Percentiles rank a stretch among this genome's conserved stretches.
These are phyloP conservation scores for Fulica atra DNA, from an alignment of 2,113 vertebrate species.

Conservation along the genomic window DNA sequence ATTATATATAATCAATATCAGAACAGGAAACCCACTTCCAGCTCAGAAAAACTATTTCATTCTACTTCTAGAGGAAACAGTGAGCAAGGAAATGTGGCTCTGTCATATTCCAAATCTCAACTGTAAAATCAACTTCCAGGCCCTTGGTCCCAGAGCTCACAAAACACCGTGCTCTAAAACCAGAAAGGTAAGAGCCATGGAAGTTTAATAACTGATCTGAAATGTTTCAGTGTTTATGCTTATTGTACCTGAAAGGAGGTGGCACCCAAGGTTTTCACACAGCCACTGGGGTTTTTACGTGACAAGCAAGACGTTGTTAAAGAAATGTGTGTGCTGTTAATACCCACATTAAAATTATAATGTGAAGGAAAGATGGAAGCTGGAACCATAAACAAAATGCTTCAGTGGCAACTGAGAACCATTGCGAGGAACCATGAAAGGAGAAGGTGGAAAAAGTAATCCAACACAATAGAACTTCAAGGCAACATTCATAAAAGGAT, in stretches of 20 bases:
- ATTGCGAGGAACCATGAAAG: background rate
- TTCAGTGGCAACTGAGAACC: background rate
- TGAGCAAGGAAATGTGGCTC: background rate
- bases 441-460: background rate
- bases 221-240: background rate
- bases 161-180: background rate
- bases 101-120: background rate
- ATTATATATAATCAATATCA: background rate
- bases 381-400: background rate
- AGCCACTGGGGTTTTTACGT: background rate
- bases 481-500: background rate
- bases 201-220: slow-evolving; percentile 8
- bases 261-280: background rate
- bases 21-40: background rate
- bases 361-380: background rate
- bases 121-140: background rate
- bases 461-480: background rate
- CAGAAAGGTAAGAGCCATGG: background rate
- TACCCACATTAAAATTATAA: background rate
- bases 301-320: background rate
- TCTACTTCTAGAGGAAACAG: background rate
- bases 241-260: background rate
- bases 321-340: background rate
- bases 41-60: background rate
- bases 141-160: background rate